Evolutionary conservation across 2,113 vertebrate species (phyloP), one percentile per base, ranked within the genome.

Genomic region (Amphiprion percula): DNA sequence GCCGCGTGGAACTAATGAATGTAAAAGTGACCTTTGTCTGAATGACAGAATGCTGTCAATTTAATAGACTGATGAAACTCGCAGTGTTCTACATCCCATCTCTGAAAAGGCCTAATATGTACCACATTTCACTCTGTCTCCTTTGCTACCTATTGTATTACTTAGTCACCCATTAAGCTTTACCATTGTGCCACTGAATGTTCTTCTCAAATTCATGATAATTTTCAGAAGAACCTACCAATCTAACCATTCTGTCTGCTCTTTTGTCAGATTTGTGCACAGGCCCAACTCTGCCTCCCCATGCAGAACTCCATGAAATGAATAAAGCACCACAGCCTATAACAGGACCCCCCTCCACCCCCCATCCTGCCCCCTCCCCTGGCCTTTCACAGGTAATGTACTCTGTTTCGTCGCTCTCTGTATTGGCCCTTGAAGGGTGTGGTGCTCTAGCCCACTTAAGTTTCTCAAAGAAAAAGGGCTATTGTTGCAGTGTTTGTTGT

Each of bases 241-340:
- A 14, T 61, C 11, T 21, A 60, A 26, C 21, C 19, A 4, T 52
- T 26, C 5, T 24, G 9, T 77, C 30, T 2, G 66, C 10, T 70
- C 21, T 79, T 41, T 74, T 39, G 14, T 24, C 82, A 95, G 93
- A 77, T 84, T 86, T 90, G 74, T 92, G 77, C 84, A 88, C 88
- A 87, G 89, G 91, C 91, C 86, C 85, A 94, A 94, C 93, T 95
- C 96, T 92, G 96, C 90, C 79, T 90, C 89, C 96, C 95, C 95
- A 99, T 98, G 98, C 95, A 95, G 96, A 96, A 96, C 96, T 96
- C 95, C 96, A 96, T 98, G 98, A 99, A 98, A 99, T 99, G 98
- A 99, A 98, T 96, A 99, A 99, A 98, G 96, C 97, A 95, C 96
- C 97, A 95, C 98, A 99, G 94, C 95, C 98, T 96, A 96, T 97